phyloP scores from a whole-genome alignment of 2,797 vertebrate genomes.

The Falco columbarius region DNA sequence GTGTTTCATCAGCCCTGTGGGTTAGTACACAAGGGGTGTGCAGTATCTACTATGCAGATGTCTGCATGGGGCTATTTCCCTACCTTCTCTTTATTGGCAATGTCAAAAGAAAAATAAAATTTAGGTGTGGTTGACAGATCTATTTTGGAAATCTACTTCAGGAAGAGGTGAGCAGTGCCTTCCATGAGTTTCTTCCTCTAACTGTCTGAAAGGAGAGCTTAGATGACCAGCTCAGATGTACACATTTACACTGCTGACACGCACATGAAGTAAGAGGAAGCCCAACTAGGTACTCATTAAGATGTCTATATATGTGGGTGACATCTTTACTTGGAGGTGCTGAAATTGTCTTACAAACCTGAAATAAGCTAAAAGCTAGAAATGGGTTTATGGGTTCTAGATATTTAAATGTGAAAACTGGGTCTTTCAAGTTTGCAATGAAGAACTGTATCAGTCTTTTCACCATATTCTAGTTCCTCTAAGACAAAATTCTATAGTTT shows the following conservation, averaged over 20 bases:
- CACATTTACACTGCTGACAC: neutral
- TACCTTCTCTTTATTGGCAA: neutral
- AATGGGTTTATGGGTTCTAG: neutral
- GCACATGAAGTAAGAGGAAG: neutral
- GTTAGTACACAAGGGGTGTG: neutral
- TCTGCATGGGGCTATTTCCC: neutral
- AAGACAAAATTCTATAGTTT: neutral
- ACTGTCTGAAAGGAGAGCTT: neutral
- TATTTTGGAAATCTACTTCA: neutral
- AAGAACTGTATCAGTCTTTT: neutral
- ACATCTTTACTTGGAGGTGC: neutral
- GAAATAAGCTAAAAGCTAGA: neutral
- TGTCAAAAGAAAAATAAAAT: neutral
- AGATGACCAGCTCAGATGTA: neutral
- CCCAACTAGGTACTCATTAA: neutral
- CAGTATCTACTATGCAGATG: neutral
- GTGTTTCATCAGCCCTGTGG: neutral
- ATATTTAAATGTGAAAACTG: neutral
- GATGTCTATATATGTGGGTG: neutral
- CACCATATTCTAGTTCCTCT: neutral
- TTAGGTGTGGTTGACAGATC: neutral
- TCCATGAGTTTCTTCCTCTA: neutral
- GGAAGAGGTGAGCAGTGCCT: neutral
- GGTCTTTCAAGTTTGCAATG: neutral
- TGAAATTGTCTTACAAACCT: neutral